phyloP scores from a whole-genome alignment of 1,140 invertebrate species.

The Pollicipes pollicipes region DNA sequence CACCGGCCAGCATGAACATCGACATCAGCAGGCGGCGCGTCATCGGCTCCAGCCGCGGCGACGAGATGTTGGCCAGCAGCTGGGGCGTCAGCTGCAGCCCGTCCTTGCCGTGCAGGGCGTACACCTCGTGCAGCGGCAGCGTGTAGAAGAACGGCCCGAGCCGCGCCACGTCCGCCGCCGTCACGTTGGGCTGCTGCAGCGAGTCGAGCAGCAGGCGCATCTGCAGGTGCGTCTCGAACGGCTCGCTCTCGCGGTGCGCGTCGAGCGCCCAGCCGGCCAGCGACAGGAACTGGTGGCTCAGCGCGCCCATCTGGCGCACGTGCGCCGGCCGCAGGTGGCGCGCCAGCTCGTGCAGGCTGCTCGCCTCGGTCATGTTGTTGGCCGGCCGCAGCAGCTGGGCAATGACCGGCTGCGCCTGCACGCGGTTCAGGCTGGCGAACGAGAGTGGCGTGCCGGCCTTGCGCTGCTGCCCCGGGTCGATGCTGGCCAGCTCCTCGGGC shows the following conservation, averaged over 20 bases:
- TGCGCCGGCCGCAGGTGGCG: neutral
- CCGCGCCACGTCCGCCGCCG: neutral
- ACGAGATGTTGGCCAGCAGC: neutral
- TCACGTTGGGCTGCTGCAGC: neutral
- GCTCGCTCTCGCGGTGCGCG: neutral
- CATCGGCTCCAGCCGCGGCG: neutral
- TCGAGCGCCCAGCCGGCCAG: neutral
- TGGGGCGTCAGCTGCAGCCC: neutral
- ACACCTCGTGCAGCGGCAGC: neutral
- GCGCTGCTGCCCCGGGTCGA: neutral
- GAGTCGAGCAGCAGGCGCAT: neutral
- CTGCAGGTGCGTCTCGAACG: neutral
- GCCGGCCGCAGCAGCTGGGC: neutral
- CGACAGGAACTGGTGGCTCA: neutral
- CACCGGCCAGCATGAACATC: neutral
- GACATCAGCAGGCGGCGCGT: neutral
- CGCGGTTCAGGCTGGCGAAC: neutral
- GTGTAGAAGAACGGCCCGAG: slow-evolving; percentile 3
- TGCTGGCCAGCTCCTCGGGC: neutral
- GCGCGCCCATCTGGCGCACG: neutral
- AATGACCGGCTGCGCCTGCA: slow-evolving; percentile 1
- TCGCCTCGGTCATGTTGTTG: neutral
- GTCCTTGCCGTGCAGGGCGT: neutral
- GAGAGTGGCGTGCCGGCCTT: neutral
- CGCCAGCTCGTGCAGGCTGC: neutral